Evolutionary conservation across 64 coral and sea anemone species (phyloP).

Genomic region (Pocillopora verrucosa): DNA sequence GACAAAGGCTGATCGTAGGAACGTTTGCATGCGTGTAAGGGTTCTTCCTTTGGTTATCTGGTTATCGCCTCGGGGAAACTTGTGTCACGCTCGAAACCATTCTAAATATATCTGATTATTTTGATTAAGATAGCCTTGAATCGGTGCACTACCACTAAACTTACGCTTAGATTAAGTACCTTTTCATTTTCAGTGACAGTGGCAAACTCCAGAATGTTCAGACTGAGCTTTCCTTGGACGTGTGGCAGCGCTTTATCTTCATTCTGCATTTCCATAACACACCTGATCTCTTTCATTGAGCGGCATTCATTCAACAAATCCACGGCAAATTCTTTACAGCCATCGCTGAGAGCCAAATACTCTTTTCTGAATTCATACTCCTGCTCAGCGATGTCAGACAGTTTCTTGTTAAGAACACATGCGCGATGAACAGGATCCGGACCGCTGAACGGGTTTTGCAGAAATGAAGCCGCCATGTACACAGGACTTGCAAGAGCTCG

Average conservation of each 20-base stretch:
- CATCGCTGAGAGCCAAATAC: constrained; percentile 6
- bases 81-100: too few relatives aligned
- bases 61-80: too few relatives aligned
- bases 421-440: constrained; percentile 3
- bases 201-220: constrained; percentile 34
- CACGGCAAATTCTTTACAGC: constrained; percentile 21
- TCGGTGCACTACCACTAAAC: background rate
- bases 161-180: background rate
- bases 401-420: background rate
- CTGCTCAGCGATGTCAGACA: background rate
- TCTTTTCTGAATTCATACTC: constrained; percentile 34
- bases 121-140: too few relatives aligned
- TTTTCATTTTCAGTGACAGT: background rate
- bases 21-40: too few relatives aligned
- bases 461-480: constrained; percentile 1
- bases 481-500: background rate
- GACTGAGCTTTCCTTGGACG: too few relatives aligned
- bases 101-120: too few relatives aligned
- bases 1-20: too few relatives aligned
- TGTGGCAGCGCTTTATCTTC: background rate
- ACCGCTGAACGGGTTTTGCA: background rate
- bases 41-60: too few relatives aligned
- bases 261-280: background rate
- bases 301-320: constrained; percentile 19
- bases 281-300: constrained; percentile 36